Evolutionary conservation across 2,797 vertebrate species (phyloP).

Genomic region (Columba guinea): DNA sequence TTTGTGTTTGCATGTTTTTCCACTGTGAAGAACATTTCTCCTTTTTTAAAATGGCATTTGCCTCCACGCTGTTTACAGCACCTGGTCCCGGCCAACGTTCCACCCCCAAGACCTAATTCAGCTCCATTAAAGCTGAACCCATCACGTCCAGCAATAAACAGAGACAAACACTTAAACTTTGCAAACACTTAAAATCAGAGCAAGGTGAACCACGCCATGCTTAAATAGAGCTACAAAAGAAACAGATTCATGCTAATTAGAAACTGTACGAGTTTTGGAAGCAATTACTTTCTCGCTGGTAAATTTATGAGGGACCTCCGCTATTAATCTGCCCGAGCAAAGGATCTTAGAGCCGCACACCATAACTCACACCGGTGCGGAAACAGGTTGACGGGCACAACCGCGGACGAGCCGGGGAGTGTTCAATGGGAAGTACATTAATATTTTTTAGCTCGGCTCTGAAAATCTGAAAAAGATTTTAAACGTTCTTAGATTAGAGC

Average conservation of each 20-base stretch:
- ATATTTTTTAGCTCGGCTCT: background rate
- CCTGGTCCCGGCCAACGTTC: background rate
- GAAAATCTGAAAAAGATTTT: background rate
- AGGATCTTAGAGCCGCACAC: background rate
- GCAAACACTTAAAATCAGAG: background rate
- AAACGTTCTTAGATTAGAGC: background rate
- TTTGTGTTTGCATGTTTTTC: background rate
- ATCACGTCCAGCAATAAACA: background rate
- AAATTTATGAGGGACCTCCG: background rate
- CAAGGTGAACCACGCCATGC: background rate
- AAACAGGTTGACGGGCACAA: background rate
- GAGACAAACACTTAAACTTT: background rate
- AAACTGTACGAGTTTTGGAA: background rate
- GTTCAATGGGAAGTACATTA: background rate
- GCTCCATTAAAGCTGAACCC: background rate
- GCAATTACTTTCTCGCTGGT: background rate
- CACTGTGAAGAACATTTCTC: background rate
- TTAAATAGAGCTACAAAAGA: background rate
- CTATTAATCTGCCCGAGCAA: background rate
- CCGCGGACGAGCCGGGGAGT: background rate
- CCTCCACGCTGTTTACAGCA: background rate
- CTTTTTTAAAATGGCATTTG: background rate
- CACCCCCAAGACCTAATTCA: background rate
- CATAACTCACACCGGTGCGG: background rate
- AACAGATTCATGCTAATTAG: background rate